Conservation (phyloP, 2,797 vertebrate genomes). For the Phylloscopus collybita region DNA sequence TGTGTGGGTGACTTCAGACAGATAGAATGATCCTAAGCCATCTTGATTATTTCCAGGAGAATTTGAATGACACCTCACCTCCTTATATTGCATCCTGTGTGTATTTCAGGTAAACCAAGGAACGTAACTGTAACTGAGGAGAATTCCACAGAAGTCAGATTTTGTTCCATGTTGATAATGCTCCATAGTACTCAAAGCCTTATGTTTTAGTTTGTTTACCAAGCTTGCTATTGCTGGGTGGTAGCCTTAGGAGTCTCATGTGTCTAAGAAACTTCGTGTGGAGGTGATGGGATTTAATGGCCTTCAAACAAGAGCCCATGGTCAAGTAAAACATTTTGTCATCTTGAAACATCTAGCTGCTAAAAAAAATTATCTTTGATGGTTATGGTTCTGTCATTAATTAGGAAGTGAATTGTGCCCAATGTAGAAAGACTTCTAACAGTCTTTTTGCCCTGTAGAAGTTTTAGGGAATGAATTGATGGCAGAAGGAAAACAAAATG, state of each 20-base stretch:
- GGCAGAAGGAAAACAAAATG: background rate
- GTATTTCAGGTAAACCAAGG: background rate
- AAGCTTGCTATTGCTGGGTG: background rate
- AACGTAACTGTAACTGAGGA: background rate
- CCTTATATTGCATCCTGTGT: background rate
- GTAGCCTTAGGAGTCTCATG: background rate
- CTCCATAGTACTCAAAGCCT: background rate
- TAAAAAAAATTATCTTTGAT: background rate
- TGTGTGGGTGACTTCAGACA: background rate
- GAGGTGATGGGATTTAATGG: background rate
- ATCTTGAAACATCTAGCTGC: background rate
- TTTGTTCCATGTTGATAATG: background rate
- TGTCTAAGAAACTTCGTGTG: background rate
- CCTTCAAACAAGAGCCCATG: background rate
- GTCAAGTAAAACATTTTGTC: background rate
- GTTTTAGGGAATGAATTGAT: background rate
- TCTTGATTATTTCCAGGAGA: constrained; percentile 21
- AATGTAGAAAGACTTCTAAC: background rate
- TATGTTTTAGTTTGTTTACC: background rate
- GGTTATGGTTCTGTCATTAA: background rate
- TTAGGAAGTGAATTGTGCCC: background rate
- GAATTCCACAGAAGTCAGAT: background rate
- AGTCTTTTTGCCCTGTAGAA: background rate
- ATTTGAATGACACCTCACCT: background rate
- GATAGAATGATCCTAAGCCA: background rate